A percentile compares a stretch with the other conserved stretches of the same genome.
Conservation (phyloP, 1,140 invertebrate genomes). For the Drosophila kurseongensis region DNA sequence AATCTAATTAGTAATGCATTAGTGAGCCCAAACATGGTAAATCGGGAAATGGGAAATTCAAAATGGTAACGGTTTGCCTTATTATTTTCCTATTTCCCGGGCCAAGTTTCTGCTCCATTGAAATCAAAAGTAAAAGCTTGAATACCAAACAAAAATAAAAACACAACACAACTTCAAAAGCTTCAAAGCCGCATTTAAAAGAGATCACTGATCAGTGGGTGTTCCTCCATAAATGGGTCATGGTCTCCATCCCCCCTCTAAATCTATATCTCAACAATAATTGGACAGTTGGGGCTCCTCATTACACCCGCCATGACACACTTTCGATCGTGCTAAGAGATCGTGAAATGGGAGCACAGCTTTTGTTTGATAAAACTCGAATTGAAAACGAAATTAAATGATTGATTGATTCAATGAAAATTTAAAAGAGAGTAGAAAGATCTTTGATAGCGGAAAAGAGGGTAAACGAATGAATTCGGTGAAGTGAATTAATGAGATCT, state of each 20-base stretch:
- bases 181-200: conserved; percentile 38
- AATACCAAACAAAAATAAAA: conserved; percentile 7
- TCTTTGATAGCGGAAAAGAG: conserved; percentile 25
- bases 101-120: neutral
- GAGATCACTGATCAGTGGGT: conserved; percentile 64
- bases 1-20: conserved; percentile 67
- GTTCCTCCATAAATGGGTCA: conserved; percentile 65
- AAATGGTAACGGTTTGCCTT: conserved; percentile 16
- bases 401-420: conserved; percentile 42
- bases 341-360: conserved; percentile 61
- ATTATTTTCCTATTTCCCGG: conserved; percentile 11
- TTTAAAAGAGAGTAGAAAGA: conserved; percentile 31
- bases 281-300: conserved; percentile 49
- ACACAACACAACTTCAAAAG: conserved; percentile 53
- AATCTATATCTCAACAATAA: conserved; percentile 31
- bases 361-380: conserved; percentile 40
- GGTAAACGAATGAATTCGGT: neutral
- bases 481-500: conserved; percentile 29
- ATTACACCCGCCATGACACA: conserved; percentile 72
- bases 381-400: conserved; percentile 44
- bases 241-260: conserved; percentile 17
- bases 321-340: conserved; percentile 50
- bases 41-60: conserved; percentile 34
- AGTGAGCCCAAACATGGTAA: conserved; percentile 33
- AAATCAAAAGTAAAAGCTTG: conserved; percentile 42